Base-by-base conservation (phyloP, 2,888 invertebrate species). In the Agrochola circellaris region DNA sequence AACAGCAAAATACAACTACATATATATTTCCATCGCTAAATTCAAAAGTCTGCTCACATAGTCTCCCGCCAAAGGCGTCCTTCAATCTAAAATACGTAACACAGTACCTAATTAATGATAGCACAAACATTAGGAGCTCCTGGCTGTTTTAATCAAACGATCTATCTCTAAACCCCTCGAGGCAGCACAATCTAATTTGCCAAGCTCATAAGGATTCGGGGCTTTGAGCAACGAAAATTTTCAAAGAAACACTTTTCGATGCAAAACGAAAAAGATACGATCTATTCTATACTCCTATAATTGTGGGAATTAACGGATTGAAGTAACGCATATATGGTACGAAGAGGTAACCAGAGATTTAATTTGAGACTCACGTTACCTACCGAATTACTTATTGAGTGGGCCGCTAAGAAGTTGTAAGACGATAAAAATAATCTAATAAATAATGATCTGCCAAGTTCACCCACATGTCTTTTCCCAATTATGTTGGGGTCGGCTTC, bases 71-170 rank as follows among this genome's bases (percentile, higher is more conserved):
- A 77, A 82, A 72, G 23, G 20, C 69, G 5, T 58, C 15, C n/a
- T 70, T 66, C 26, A 75, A 76, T 70, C 80, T 42, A 0, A 65
- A 70, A 64, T 51, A 74, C 65, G 54, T 73, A 60, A 69, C 51
- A 73, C 15, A 66, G 61, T 75, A 72, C 62, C 71, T 79, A 84
- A 87, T 87, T 87, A 85, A 87, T 84, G 77, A 74, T 75, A 69
- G 61, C 56, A 64, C 78, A 82, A 82, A 86, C 81, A 87, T 87
- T 75, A 85, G 68, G 38, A 79, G 69, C 72, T 79, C 64, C n/a
- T n/a, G 73, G 73, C 72, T 71, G 58, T 72, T 72, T 82, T 82
- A 85, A 87, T 87, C 84, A 87, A 81, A 74, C 84, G 62, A 85
- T 85, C 73, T 70, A 74, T 87, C 87, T 87, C 75, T 51, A 67